Base-by-base conservation (phyloP, 1,140 invertebrate genomes). In the Saxidomus purpurata region DNA sequence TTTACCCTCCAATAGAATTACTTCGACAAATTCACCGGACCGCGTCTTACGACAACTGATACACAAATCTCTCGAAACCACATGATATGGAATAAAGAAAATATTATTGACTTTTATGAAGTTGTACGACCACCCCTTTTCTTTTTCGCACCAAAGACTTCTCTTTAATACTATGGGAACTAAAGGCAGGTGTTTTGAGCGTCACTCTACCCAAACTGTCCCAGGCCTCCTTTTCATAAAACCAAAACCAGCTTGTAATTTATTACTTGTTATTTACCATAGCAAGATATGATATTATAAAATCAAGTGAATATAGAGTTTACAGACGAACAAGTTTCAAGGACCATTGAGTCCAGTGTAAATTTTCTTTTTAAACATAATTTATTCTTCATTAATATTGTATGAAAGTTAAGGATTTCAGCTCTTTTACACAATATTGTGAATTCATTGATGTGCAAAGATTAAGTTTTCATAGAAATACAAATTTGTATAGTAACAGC, bases 51-150 rank as follows among this genome's bases (percentile, higher is more conserved):
- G 49, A 34, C 36, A 79, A 22, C 49, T 25, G 25, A 55, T 79
- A 55, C 43, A 79, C 25, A 17, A 15, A 49, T 28, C 43, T 79
- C 76, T 79, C 22, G 34, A 47, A 52, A 34, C 76, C 36, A 59
- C 19, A 55, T 52, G 25, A 49, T 19, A 34, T 36, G 47, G 22
- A 52, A 69, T 40, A 81, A 55, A 69, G 40, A 80, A 55, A 77
- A 88, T 71, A 81, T 80, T 88, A 88, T 88, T 88, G 86, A 88
- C 86, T 80, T 88, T 71, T 47, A 81, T 80, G 69, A 88, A 43
- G 81, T 81, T 34, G 55, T 38, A 36, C 43, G 34, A 67, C 55
- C 59, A 47, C 55, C 40, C 38, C 38, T 34, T 47, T 87, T 67
- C 28, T 43, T 40, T 40, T 38, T 49, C 55, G 31, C 47, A 4